These are phyloP conservation scores for Engystomops pustulosus DNA, from an alignment of 2,113 vertebrate species.

Conservation along the genomic window DNA sequence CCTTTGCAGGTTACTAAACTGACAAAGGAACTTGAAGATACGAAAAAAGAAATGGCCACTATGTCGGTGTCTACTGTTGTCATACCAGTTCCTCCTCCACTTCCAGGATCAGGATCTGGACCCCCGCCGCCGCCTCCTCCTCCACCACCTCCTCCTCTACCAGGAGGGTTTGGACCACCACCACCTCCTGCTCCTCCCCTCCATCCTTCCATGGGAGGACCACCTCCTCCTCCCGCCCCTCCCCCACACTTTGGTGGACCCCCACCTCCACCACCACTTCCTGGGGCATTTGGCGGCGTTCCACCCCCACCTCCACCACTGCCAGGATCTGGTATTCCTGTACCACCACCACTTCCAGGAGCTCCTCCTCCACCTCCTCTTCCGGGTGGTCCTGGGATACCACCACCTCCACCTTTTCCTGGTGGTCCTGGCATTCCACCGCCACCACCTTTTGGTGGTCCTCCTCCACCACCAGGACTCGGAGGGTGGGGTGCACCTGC, in stretches of 20 bases:
- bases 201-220: conserved; percentile 61
- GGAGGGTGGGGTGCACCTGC: conserved; percentile 69
- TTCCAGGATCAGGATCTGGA: conserved; percentile 61
- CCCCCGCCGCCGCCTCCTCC: conserved; percentile 58
- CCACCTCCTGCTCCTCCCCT: conserved; percentile 68
- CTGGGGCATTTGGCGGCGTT: background rate
- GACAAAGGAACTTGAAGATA: conserved; percentile 81
- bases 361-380: conserved; percentile 72
- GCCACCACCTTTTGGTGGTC: conserved; percentile 59
- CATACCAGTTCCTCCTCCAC: conserved; percentile 62
- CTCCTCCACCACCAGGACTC: conserved; percentile 66
- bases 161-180: conserved; percentile 43
- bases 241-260: conserved; percentile 61
- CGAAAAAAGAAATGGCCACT: conserved; percentile 75
- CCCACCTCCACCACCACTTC: conserved; percentile 63
- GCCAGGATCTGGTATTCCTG: conserved; percentile 64
- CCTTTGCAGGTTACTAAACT: conserved; percentile 76
- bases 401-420: conserved; percentile 71
- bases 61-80: conserved; percentile 58
- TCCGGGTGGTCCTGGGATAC: conserved; percentile 67
- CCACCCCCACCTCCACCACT: conserved; percentile 61
- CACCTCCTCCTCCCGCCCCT: conserved; percentile 62
- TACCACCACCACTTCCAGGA: conserved; percentile 68
- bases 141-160: conserved; percentile 62
- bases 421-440: conserved; percentile 70